A percentile compares a stretch with the other conserved stretches of the same genome.
These are phyloP conservation scores for Morone chrysops DNA, from an alignment of 2,113 vertebrate species.

Conservation along the genomic window DNA sequence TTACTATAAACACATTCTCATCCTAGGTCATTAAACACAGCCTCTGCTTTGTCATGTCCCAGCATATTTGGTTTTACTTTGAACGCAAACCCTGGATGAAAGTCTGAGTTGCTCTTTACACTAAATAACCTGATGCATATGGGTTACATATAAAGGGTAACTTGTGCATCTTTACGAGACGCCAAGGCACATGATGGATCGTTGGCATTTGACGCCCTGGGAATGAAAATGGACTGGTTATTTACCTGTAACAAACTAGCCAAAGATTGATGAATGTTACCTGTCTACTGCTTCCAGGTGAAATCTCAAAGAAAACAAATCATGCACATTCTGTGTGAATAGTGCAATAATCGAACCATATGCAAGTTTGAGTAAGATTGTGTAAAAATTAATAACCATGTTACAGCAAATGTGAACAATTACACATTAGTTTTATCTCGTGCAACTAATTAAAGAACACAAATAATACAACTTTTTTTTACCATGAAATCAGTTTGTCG, in stretches of 20 bases:
- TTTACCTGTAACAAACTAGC: neutral
- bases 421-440: neutral
- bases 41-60: no score
- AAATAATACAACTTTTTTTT: neutral
- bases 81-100: no score
- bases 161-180: no score
- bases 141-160: no score
- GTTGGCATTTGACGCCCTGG: no score
- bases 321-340: neutral
- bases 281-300: neutral
- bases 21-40: no score
- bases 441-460: neutral
- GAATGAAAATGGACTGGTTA: no score
- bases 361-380: neutral
- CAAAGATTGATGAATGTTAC: neutral
- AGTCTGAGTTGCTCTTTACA: no score
- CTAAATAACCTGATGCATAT: no score
- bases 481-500: neutral
- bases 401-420: neutral
- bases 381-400: neutral
- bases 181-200: no score
- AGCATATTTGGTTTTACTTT: no score
- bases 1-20: no score
- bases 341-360: neutral
- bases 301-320: neutral